These are phyloP conservation scores for Anagrus nilaparvatae DNA, from an alignment of 1,140 invertebrate genomes.

Conservation along the genomic window DNA sequence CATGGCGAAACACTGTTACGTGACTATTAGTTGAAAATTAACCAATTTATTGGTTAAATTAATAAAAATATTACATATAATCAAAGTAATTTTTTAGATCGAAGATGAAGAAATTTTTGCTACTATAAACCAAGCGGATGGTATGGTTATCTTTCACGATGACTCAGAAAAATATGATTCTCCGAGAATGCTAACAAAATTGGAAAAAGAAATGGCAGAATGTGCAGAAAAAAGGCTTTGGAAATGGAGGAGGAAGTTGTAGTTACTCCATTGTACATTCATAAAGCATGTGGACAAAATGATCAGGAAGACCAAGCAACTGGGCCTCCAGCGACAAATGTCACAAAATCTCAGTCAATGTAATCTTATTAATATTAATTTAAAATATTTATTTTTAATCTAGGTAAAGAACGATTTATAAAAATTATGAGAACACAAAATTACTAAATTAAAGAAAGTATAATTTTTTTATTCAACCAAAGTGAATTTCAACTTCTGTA, in stretches of 20 bases:
- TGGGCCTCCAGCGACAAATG: conserved; percentile 43
- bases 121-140: conserved; percentile 94
- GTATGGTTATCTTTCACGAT: conserved; percentile 94
- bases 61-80: conserved; percentile 9
- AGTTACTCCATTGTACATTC: conserved; percentile 77
- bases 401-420: no score
- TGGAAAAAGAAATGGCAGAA: conserved; percentile 80
- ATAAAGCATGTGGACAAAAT: conserved; percentile 54
- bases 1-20: no score
- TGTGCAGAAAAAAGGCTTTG: conserved; percentile 79
- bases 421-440: no score
- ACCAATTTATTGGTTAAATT: no score
- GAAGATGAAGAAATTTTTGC: conserved; percentile 96
- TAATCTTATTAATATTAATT: no score
- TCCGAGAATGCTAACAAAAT: conserved; percentile 69
- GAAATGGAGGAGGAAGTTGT: conserved; percentile 92
- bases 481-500: no score
- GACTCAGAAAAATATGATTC: conserved; percentile 93
- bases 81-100: conserved; percentile 61
- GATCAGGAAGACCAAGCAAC: conserved; percentile 53
- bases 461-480: no score
- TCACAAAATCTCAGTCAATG: conserved; percentile 36
- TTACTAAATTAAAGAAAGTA: no score
- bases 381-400: no score
- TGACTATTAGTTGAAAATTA: no score